These are phyloP conservation scores for Ceraclea dissimilis DNA, from an alignment of 2,888 invertebrate species.

Conservation along the genomic window DNA sequence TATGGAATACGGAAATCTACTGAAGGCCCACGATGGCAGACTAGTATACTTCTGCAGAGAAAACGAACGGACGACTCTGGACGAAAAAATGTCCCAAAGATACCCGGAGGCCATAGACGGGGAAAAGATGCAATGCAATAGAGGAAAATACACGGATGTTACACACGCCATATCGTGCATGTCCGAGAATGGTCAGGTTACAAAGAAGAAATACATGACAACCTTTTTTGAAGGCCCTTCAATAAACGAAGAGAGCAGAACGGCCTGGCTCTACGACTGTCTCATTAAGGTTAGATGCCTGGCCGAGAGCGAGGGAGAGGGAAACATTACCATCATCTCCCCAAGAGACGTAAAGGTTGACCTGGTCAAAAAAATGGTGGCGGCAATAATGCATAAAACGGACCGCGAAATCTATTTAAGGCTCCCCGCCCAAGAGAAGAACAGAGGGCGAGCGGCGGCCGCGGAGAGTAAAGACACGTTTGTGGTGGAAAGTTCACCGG, in stretches of 20 bases:
- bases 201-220: not conserved
- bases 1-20: not conserved
- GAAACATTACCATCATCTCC: too few relatives aligned
- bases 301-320: too few relatives aligned
- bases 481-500: too few relatives aligned
- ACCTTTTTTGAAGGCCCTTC: not conserved
- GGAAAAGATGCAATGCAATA: not conserved
- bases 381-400: too few relatives aligned
- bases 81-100: not conserved
- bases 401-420: too few relatives aligned
- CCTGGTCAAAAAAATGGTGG: too few relatives aligned
- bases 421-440: too few relatives aligned
- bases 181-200: not conserved
- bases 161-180: not conserved
- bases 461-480: too few relatives aligned
- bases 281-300: too few relatives aligned
- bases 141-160: not conserved
- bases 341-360: too few relatives aligned
- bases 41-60: not conserved
- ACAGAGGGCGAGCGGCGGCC: too few relatives aligned
- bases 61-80: not conserved
- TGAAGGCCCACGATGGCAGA: not conserved
- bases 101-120: not conserved
- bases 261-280: not conserved
- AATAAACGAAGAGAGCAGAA: not conserved